These are phyloP conservation scores for Leptarthrus brevirostris DNA, from an alignment of 2,888 invertebrate species.

Conservation along the genomic window DNA sequence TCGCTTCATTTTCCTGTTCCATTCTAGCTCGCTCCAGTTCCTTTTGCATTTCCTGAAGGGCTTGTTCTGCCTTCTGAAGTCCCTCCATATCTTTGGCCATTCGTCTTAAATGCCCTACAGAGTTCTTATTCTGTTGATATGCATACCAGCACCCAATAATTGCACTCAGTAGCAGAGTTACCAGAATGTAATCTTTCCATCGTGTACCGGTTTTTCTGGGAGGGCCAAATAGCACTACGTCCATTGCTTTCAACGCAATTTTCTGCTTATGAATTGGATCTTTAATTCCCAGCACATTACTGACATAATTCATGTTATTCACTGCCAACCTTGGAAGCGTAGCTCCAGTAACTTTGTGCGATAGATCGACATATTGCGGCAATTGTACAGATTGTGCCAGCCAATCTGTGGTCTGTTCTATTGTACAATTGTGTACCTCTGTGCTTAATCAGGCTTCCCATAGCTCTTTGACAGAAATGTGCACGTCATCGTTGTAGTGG, in stretches of 20 bases:
- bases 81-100: conserved; percentile 97
- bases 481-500: conserved; percentile 97
- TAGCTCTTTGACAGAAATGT: conserved; percentile 95
- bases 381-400: conserved; percentile 89
- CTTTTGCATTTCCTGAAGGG: conserved; percentile 85
- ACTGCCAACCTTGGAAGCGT: conserved; percentile 94
- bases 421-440: conserved; percentile 98
- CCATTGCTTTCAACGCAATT: conserved; percentile 97
- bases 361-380: conserved; percentile 91
- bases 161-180: conserved; percentile 84
- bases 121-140: conserved; percentile 88
- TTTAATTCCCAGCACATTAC: conserved; percentile 91
- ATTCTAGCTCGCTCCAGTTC: conserved; percentile 84
- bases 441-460: conserved; percentile 97
- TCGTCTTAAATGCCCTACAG: conserved; percentile 84
- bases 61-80: conserved; percentile 88
- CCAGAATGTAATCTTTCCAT: conserved; percentile 91
- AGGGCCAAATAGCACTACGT: conserved; percentile 97
- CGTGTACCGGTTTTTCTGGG: conserved; percentile 88
- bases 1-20: conserved; percentile 85
- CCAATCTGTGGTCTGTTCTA: conserved; percentile 98
- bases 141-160: conserved; percentile 93
- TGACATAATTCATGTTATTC: conserved; percentile 91
- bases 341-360: conserved; percentile 92
- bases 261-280: conserved; percentile 99